phyloP scores from a whole-genome alignment of 30 jellyfish, hydroid and myxozoan genomes.

The Turritopsis rubra region DNA sequence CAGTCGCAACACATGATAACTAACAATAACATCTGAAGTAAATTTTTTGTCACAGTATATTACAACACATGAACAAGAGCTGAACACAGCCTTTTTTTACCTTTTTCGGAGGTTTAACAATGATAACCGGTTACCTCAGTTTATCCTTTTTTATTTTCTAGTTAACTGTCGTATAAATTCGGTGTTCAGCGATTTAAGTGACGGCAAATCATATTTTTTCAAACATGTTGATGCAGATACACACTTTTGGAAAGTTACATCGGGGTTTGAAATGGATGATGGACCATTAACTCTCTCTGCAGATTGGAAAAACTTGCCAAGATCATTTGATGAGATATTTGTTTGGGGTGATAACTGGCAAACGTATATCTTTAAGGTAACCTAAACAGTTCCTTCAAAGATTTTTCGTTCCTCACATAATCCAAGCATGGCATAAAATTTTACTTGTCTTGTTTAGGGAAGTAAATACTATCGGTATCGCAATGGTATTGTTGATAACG shows the following conservation, averaged over 20 bases:
- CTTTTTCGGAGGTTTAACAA: no score
- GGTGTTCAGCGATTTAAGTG: slow-evolving; percentile 61
- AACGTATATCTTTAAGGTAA: slow-evolving; percentile 66
- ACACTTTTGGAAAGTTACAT: slow-evolving; percentile 42
- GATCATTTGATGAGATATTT: slow-evolving; percentile 57
- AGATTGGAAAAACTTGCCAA: slow-evolving; percentile 52
- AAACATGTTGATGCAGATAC: slow-evolving; percentile 11
- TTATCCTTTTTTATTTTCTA: neutral
- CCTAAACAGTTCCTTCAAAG: neutral
- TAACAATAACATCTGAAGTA: neutral
- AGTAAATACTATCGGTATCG: slow-evolving; percentile 41
- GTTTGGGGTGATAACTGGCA: slow-evolving; percentile 68
- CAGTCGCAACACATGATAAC: neutral
- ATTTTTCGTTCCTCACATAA: neutral
- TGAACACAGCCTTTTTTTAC: no score
- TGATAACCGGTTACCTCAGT: no score
- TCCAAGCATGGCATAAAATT: neutral
- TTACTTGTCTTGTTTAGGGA: slow-evolving; percentile 42
- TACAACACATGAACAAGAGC: no score
- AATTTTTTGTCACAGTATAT: no score
- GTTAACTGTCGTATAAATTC: slow-evolving; percentile 27
- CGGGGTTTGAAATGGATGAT: slow-evolving; percentile 32
- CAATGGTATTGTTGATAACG: slow-evolving; percentile 48
- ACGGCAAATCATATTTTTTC: slow-evolving; percentile 57
- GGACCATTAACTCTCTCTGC: slow-evolving; percentile 37